Percentiles rank a stretch among this genome's conserved stretches.
phyloP scores from a whole-genome alignment of 2,888 invertebrate species.

The Nymphalis c-album region DNA sequence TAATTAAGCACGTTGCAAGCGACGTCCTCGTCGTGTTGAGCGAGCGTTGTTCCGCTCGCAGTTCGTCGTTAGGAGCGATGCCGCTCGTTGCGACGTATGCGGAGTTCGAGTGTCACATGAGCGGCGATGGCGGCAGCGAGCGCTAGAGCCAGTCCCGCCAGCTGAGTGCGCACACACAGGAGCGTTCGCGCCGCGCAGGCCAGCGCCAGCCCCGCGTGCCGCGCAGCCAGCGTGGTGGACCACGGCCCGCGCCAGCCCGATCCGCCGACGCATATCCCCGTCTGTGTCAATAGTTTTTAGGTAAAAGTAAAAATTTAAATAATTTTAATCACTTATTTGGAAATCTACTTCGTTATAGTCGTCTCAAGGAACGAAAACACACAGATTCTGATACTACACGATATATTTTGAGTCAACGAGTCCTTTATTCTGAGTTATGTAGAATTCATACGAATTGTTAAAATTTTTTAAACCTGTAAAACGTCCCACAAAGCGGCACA shows the following conservation, averaged over 20 bases:
- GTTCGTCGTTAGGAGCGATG: slow-evolving; percentile 36
- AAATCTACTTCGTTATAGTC: too few relatives aligned
- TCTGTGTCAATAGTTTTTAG: slow-evolving; percentile 42
- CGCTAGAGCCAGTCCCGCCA: slow-evolving; percentile 67
- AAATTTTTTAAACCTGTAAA: slow-evolving; percentile 66
- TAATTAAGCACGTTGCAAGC: slow-evolving; percentile 19
- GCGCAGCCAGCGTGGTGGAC: slow-evolving; percentile 73
- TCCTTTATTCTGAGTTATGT: too few relatives aligned
- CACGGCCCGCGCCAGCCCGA: slow-evolving; percentile 81
- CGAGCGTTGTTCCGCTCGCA: slow-evolving; percentile 18
- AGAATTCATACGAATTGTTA: too few relatives aligned
- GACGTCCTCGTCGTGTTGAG: slow-evolving; percentile 20
- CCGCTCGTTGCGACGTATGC: slow-evolving; percentile 70
- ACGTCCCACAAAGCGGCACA: slow-evolving; percentile 94
- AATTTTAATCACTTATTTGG: too few relatives aligned
- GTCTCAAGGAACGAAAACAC: not conserved
- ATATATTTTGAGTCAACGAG: too few relatives aligned
- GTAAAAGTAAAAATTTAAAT: too few relatives aligned
- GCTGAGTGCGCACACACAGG: slow-evolving; percentile 80
- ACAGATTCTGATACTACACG: too few relatives aligned
- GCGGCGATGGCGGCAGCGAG: slow-evolving; percentile 66
- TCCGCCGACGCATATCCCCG: slow-evolving; percentile 68
- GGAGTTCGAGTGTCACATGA: slow-evolving; percentile 62
- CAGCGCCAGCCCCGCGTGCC: slow-evolving; percentile 81
- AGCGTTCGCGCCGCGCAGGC: slow-evolving; percentile 84